Evolutionary conservation across 1,140 invertebrate genomes (phyloP).

Genomic region (Delia radicum): DNA sequence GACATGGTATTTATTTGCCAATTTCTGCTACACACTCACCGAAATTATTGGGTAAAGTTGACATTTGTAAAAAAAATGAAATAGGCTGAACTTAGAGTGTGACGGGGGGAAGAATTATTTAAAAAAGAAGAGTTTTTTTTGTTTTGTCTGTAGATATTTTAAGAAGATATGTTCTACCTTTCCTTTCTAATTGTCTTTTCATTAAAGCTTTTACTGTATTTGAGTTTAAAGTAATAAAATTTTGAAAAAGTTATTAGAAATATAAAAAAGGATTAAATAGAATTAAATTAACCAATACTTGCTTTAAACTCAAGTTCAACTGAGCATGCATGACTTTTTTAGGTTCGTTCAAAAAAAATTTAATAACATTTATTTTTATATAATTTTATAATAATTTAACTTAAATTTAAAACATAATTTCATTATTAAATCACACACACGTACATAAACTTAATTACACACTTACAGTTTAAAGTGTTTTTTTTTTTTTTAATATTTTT

Average conservation of each 20-base stretch:
- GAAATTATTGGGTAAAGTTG: no score
- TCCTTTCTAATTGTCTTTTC: no score
- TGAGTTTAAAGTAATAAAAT: neutral
- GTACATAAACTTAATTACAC: neutral
- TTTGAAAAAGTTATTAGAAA: neutral
- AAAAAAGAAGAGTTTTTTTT: no score
- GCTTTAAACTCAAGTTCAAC: neutral
- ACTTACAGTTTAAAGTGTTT: slow-evolving; percentile 6
- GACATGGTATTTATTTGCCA: no score
- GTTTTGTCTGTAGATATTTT: no score
- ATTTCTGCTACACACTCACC: no score
- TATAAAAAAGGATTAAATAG: neutral
- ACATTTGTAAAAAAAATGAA: no score
- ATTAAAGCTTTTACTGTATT: neutral
- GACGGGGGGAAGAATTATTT: no score
- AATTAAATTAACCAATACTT: slow-evolving; percentile 16
- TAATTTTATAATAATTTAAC: neutral
- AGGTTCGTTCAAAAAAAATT: neutral
- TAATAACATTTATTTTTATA: neutral
- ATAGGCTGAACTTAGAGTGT: no score
- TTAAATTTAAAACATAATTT: neutral
- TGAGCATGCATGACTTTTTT: slow-evolving; percentile 4
- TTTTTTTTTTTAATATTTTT: neutral
- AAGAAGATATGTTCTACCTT: no score
- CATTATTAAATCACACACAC: no score